phyloP scores from a whole-genome alignment of 2,797 vertebrate species.

The Numenius phaeopus region DNA sequence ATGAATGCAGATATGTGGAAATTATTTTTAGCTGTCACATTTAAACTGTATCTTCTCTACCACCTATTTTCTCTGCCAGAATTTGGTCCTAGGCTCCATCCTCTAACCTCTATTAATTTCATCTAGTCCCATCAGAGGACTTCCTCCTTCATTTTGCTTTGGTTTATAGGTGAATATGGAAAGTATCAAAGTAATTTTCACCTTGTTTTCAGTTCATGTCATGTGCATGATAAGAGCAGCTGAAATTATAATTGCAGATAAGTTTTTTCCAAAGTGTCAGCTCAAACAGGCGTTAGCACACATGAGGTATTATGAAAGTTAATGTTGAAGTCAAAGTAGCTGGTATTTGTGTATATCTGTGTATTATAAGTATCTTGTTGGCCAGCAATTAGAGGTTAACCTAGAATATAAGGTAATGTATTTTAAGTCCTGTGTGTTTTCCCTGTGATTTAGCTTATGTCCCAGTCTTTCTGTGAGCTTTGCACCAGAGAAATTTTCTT shows the following conservation, averaged over 20 bases:
- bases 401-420: neutral
- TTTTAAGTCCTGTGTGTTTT: neutral
- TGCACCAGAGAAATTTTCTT: neutral
- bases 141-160: neutral
- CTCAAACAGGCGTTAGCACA: neutral
- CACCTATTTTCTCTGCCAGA: neutral
- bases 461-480: neutral
- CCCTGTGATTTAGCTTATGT: neutral
- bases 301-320: neutral
- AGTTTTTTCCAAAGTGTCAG: neutral
- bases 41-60: neutral
- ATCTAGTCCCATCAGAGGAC: neutral
- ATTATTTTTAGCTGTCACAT: neutral
- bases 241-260: neutral
- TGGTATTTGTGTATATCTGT: neutral
- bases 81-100: neutral
- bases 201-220: neutral
- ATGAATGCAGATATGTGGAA: neutral
- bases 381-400: neutral
- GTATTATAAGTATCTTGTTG: neutral
- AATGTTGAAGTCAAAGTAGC: neutral
- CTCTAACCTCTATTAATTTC: neutral
- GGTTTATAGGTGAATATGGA: neutral
- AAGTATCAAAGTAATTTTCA: neutral
- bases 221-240: rapidly evolving